These are phyloP conservation scores for Sturnus vulgaris DNA, from an alignment of 2,113 vertebrate species.

Conservation along the genomic window DNA sequence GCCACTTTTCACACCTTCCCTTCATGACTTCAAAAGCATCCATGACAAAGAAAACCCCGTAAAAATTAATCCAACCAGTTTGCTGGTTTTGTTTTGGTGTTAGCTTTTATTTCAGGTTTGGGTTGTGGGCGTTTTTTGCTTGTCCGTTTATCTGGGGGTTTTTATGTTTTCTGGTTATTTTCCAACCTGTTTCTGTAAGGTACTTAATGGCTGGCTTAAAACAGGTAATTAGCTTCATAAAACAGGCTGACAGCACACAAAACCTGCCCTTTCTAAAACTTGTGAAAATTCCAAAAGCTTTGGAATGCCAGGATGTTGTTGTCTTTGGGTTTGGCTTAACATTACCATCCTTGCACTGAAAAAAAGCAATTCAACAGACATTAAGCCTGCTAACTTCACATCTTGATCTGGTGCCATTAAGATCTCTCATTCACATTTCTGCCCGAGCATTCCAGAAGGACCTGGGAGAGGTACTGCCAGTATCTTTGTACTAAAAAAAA, in stretches of 20 bases:
- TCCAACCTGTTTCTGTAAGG: neutral
- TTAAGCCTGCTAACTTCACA: neutral
- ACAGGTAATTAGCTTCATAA: neutral
- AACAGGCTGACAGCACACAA: neutral
- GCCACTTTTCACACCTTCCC: neutral
- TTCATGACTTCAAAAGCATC: neutral
- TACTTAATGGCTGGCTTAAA: neutral
- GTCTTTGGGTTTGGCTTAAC: neutral
- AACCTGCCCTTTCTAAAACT: neutral
- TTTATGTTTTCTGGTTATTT: neutral
- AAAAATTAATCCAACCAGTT: neutral
- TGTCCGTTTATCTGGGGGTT: neutral
- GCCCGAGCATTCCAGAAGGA: neutral
- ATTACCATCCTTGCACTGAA: neutral
- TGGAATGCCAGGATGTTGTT: neutral
- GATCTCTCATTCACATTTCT: neutral
- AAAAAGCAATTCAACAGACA: neutral
- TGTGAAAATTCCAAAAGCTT: neutral
- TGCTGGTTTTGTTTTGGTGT: neutral
- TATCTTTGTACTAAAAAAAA: neutral
- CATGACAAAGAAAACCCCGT: rapidly evolving
- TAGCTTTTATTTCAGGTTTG: neutral
- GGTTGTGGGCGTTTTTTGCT: neutral
- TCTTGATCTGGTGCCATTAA: neutral
- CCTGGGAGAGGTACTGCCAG: neutral